Percentiles rank a stretch among this genome's conserved stretches.
Evolutionary conservation across 2,888 invertebrate species (phyloP).

Genomic region (Synanthedon myopaeformis): DNA sequence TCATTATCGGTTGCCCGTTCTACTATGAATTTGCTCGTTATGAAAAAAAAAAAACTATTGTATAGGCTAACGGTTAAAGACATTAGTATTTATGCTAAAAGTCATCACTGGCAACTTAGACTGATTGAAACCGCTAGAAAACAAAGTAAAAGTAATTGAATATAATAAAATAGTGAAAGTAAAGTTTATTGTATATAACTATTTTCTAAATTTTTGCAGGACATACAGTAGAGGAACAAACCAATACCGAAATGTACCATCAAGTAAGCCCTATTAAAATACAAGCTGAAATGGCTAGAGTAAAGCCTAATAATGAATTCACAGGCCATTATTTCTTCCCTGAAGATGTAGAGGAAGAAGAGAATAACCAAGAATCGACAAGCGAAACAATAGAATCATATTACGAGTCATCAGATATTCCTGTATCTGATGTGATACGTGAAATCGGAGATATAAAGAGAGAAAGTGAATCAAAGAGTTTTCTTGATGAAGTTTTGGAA

Average conservation of each 20-base stretch:
- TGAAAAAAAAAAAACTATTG: too few species aligned
- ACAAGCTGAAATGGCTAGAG: conserved; percentile 44
- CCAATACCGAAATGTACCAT: conserved; percentile 15
- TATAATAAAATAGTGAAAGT: too few species aligned
- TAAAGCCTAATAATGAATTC: conserved; percentile 38
- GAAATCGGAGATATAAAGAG: conserved; percentile 51
- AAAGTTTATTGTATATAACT: background rate
- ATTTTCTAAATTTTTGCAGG: conserved; percentile 18
- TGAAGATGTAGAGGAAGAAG: conserved; percentile 31
- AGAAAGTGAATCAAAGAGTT: conserved; percentile 41
- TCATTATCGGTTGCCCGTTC: too few species aligned
- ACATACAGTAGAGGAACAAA: conserved; percentile 16
- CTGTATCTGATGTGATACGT: conserved; percentile 37
- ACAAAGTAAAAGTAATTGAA: too few species aligned
- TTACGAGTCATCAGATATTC: conserved; percentile 33
- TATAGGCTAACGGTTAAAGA: too few species aligned
- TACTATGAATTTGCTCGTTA: too few species aligned
- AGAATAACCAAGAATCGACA: conserved; percentile 16
- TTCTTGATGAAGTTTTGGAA: conserved; percentile 55
- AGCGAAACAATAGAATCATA: conserved; percentile 36
- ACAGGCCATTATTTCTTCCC: conserved; percentile 62
- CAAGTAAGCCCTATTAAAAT: conserved; percentile 40
- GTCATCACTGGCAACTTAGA: too few species aligned
- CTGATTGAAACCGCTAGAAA: too few species aligned
- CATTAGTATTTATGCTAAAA: too few species aligned